phyloP scores from a whole-genome alignment of 2,888 invertebrate genomes.

The Xanthorhoe designata region DNA sequence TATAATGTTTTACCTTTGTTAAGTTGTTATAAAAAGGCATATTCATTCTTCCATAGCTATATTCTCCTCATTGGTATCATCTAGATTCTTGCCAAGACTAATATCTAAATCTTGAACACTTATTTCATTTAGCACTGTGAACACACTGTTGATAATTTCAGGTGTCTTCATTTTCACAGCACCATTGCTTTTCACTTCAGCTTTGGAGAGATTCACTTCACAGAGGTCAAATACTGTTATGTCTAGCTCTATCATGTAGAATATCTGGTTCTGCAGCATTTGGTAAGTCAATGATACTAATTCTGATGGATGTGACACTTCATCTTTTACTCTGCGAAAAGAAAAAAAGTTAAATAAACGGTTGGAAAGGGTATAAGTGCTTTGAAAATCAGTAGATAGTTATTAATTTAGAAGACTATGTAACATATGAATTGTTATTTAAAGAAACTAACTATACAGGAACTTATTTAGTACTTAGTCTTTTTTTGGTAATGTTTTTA shows the following conservation, averaged over 20 bases:
- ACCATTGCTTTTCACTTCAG: slow-evolving; percentile 70
- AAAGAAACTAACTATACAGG: too few species aligned
- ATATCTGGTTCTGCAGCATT: slow-evolving; percentile 72
- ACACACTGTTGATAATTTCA: slow-evolving; percentile 71
- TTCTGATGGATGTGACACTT: slow-evolving; percentile 57
- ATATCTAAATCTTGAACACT: slow-evolving; percentile 40
- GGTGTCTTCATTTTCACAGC: slow-evolving; percentile 75
- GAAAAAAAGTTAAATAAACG: slow-evolving; percentile 17
- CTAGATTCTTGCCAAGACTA: slow-evolving; percentile 37
- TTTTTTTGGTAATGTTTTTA: too few species aligned
- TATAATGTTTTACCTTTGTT: too few species aligned
- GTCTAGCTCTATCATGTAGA: slow-evolving; percentile 62
- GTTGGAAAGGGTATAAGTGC: too few species aligned
- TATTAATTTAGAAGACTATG: too few species aligned
- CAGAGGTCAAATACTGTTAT: slow-evolving; percentile 67
- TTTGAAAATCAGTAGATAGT: background rate
- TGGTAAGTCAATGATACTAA: slow-evolving; percentile 64
- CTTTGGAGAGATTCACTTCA: slow-evolving; percentile 68
- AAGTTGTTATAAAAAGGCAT: background rate
- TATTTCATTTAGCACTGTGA: slow-evolving; percentile 72
- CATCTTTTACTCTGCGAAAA: slow-evolving; percentile 67
- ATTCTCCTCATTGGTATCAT: slow-evolving; percentile 15
- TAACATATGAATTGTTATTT: too few species aligned
- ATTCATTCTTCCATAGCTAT: slow-evolving; percentile 16
- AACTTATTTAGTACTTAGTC: too few species aligned